Evolutionary conservation across 64 coral and sea anemone genomes (phyloP).

Genomic region (Actinia equina): DNA sequence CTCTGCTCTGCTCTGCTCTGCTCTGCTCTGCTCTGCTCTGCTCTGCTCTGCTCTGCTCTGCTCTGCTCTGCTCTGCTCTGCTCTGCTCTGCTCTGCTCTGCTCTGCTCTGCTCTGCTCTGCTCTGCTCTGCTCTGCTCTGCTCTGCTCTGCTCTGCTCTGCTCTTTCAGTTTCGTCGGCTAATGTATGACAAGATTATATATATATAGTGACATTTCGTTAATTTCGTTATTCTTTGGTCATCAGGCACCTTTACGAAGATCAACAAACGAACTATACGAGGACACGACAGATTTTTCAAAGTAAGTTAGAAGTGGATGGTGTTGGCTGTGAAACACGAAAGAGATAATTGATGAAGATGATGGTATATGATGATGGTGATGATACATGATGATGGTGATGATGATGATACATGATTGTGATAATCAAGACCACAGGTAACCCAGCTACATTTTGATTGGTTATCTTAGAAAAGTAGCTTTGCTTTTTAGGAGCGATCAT

Average conservation of each 20-base stretch:
- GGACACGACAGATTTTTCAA: constrained; percentile 11
- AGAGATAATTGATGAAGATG: no score
- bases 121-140: constrained; percentile 8
- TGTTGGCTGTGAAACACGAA: not conserved
- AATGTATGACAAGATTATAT: no score
- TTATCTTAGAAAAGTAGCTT: no score
- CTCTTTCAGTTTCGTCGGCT: no score
- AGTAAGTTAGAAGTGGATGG: constrained; percentile 1
- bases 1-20: no score
- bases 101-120: constrained; percentile 43
- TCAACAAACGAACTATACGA: constrained; percentile 25
- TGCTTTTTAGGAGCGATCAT: no score
- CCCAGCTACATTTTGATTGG: no score
- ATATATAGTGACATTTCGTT: no score
- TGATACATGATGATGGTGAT: not conserved
- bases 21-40: not conserved
- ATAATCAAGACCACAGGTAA: no score
- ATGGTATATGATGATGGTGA: not conserved
- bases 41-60: constrained; percentile 4
- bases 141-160: not conserved
- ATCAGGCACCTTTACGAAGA: constrained; percentile 13
- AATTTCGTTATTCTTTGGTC: not conserved
- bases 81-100: constrained; percentile 8
- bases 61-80: constrained; percentile 8
- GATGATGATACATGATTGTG: no score